A percentile compares a stretch with the other conserved stretches of the same genome.
phyloP scores from a whole-genome alignment of 2,888 invertebrate genomes.

The Norana najaformis region DNA sequence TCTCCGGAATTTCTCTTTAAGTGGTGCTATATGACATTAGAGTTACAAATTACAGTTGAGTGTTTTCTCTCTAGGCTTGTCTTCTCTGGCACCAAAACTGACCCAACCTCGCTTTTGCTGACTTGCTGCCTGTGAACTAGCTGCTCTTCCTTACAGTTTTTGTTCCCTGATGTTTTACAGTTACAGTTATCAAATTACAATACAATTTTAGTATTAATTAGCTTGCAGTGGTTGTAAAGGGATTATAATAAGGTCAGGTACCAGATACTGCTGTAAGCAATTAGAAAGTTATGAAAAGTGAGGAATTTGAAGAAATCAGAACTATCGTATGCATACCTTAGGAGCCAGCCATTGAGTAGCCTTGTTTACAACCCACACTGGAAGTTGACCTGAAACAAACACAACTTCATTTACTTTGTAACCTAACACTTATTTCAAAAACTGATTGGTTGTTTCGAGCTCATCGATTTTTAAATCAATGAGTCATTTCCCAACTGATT shows the following conservation, averaged over 20 bases:
- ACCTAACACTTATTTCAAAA: background rate
- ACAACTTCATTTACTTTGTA: slow-evolving; percentile 23
- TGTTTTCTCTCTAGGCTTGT: too few species aligned
- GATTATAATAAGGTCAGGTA: background rate
- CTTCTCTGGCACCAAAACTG: too few species aligned
- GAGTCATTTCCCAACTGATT: background rate
- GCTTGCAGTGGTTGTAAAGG: too few species aligned
- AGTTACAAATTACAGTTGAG: too few species aligned
- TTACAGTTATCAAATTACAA: background rate
- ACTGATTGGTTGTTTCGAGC: background rate
- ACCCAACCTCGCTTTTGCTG: too few species aligned
- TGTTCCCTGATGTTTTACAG: background rate
- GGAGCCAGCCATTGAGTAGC: slow-evolving; percentile 84
- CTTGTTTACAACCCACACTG: slow-evolving; percentile 87
- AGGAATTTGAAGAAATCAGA: background rate
- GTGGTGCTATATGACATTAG: too few species aligned
- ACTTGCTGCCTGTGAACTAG: too few species aligned
- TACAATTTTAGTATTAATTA: too few species aligned
- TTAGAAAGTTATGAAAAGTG: background rate
- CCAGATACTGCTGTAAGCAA: too few species aligned
- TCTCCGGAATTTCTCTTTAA: too few species aligned
- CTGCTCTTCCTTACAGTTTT: background rate
- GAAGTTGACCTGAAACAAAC: slow-evolving; percentile 66
- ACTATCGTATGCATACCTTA: slow-evolving; percentile 66
- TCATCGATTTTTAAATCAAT: background rate